A percentile compares a stretch with the other conserved stretches of the same genome.
Conservation (phyloP, 2,797 vertebrate species). For the Borostomias antarcticus region DNA sequence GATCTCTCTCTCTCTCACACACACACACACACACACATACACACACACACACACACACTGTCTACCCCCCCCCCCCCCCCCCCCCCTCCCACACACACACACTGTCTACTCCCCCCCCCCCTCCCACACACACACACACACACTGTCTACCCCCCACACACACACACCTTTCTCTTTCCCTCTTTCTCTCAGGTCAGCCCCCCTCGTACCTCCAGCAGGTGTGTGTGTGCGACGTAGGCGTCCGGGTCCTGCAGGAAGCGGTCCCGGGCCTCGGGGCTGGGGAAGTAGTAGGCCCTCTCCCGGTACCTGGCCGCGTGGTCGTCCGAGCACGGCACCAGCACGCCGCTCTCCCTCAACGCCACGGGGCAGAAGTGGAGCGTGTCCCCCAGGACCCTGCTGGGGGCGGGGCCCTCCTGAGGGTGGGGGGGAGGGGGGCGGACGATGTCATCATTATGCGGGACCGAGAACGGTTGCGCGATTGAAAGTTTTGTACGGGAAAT, state of each 20-base stretch:
- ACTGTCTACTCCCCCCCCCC: not conserved
- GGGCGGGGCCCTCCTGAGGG: conserved; percentile 71
- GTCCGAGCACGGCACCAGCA: conserved; percentile 78
- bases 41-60: no score
- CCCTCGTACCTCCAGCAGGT: conserved; percentile 82
- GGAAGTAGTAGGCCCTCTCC: conserved; percentile 89
- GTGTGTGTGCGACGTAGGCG: conserved; percentile 76
- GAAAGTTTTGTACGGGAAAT: no score
- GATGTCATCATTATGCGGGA: not conserved
- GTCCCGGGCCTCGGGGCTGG: conserved; percentile 77
- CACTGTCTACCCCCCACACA: not conserved
- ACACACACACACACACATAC: no score
- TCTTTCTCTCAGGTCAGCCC: not conserved
- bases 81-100: no score
- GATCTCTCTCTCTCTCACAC: no score
- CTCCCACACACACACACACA: not conserved
- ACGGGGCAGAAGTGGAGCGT: conserved; percentile 92
- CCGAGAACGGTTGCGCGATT: no score
- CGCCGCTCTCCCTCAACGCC: conserved; percentile 81
- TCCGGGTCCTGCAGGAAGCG: conserved; percentile 84
- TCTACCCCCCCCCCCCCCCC: no score
- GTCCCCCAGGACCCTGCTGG: conserved; percentile 83
- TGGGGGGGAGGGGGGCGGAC: conserved; percentile 23
- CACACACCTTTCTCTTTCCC: not conserved
- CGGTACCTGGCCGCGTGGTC: conserved; percentile 84